phyloP scores from a whole-genome alignment of 2,888 invertebrate genomes.

The Macaria liturata region DNA sequence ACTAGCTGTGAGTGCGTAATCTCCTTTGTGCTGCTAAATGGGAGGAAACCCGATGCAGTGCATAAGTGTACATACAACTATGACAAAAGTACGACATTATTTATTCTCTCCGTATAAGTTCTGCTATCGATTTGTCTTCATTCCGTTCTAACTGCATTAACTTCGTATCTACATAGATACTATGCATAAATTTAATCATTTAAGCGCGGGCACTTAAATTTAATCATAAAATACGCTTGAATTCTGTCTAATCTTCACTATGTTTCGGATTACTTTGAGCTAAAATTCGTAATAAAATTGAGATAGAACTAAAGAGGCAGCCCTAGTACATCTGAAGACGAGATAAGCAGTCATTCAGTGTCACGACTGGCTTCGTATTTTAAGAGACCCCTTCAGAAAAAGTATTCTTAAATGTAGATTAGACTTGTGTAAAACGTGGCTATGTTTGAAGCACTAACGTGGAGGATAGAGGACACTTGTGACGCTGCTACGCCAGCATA shows the following conservation, averaged over 20 bases:
- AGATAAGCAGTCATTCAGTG: conserved; percentile 19
- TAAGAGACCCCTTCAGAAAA: conserved; percentile 12
- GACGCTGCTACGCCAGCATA: no score
- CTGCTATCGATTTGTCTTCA: no score
- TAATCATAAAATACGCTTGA: no score
- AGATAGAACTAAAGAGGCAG: conserved; percentile 6
- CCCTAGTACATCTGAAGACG: conserved; percentile 15
- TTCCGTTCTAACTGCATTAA: no score
- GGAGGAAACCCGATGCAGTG: background rate
- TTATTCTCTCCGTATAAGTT: no score
- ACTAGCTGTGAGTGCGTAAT: background rate
- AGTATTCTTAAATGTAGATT: conserved; percentile 28
- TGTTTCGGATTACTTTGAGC: background rate
- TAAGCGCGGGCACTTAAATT: no score
- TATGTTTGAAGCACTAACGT: background rate
- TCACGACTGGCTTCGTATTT: conserved; percentile 12
- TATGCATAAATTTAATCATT: no score
- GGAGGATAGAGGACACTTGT: background rate
- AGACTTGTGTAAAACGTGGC: conserved; percentile 17
- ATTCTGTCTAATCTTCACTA: background rate
- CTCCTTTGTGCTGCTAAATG: conserved; percentile 2
- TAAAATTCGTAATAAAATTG: background rate
- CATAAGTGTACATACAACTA: background rate
- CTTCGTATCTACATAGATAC: no score
- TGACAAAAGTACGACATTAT: no score